Evolutionary conservation across 2,797 vertebrate species (phyloP), one percentile per base, ranked within the genome.

Genomic region (Neosilurus hyrtlii): DNA sequence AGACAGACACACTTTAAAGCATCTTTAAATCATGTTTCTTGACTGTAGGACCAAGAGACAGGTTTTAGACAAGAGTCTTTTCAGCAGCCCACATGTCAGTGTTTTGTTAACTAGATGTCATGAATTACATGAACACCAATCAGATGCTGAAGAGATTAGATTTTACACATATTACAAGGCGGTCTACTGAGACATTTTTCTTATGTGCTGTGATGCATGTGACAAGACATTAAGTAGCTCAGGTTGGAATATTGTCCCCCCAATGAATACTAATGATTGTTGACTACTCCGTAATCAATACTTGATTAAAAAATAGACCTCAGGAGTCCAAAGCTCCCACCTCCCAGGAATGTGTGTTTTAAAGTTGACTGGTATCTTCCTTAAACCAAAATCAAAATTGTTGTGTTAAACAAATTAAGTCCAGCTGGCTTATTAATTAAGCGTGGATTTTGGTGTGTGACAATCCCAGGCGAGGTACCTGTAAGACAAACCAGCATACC

Each of bases 11-110:
- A 73, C 59, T 73, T 83, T 66, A 73, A 83, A 65, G 22, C 12
- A 57, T 74, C 30, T 83, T 51, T 62, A 83, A 66, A 30, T 37
- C 68, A 72, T 79, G 76, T 72, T 83, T 37, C 3, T 66, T 26
- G n/a, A 80, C 51, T 73, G 76, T 65, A 51, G 35, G n/a, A 24
- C 67, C 57, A 59, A 57, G 26, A 74, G 26, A 56, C 26, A 26
- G 15, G 56, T n/a, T 75, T 56, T 51, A 59, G 4, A n/a, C 51
- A 56, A 67, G 9, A 68, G 24, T 37, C 49, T 10, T 51, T 57
- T 59, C n/a, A 63, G 9, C 20, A 7, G 37, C 35, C n/a, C 8
- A 11, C 15, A 52, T 62, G 20, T 12, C 30, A 56, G 37, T n/a
- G 9, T 73, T 68, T 74, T 7, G 12, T 52, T 66, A 57, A 51